Evolutionary conservation across 2,888 invertebrate species (phyloP).

Genomic region (Peribatodes rhomboidaria): DNA sequence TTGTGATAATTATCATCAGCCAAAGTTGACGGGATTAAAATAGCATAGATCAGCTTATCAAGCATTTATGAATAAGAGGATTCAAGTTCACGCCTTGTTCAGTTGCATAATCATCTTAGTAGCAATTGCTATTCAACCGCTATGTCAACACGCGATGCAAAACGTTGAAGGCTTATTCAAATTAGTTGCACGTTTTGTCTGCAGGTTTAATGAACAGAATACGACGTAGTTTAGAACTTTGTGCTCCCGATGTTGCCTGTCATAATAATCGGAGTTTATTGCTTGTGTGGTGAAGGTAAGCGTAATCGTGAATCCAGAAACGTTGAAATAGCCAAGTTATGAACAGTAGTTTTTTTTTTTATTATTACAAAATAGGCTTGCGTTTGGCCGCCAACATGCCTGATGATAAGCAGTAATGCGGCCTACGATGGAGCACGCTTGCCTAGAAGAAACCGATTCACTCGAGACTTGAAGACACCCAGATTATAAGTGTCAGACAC

Average conservation of each 20-base stretch:
- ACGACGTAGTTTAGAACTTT: constrained; percentile 20
- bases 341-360: too few species aligned
- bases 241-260: constrained; percentile 15
- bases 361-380: too few species aligned
- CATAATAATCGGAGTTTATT: constrained; percentile 24
- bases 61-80: not conserved
- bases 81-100: not conserved
- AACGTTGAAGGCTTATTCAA: constrained; percentile 19
- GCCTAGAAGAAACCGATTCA: too few species aligned
- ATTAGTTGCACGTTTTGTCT: constrained; percentile 21
- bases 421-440: too few species aligned
- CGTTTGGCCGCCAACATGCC: too few species aligned
- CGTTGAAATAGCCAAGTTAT: not conserved
- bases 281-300: not conserved
- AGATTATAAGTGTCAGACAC: too few species aligned
- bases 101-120: constrained; percentile 1
- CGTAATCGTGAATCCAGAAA: not conserved
- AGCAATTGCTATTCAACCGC: constrained; percentile 9
- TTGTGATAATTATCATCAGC: too few species aligned
- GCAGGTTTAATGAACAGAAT: constrained; percentile 23
- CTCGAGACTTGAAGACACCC: too few species aligned
- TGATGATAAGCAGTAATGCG: too few species aligned
- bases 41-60: too few species aligned
- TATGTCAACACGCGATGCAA: constrained; percentile 13
- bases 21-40: too few species aligned